A percentile compares a stretch with the other conserved stretches of the same genome.
phyloP scores from a whole-genome alignment of 2,797 vertebrate genomes.

The Anomalospiza imberbis region DNA sequence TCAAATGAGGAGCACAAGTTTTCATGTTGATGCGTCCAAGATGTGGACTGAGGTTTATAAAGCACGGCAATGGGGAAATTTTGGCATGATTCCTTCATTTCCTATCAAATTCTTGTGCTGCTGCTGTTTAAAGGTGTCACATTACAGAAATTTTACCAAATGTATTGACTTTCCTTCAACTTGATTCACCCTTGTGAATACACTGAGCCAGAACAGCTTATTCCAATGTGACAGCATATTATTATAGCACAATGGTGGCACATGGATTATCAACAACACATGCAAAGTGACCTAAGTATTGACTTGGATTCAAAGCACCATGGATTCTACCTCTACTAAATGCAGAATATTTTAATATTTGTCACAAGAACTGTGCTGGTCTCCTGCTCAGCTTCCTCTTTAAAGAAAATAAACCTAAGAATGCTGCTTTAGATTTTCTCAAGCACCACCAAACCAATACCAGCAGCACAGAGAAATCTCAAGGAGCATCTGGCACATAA shows the following conservation, averaged over 20 bases:
- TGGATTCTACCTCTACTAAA: rapidly evolving
- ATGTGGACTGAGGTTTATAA: not conserved
- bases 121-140: not conserved
- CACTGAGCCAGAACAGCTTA: not conserved
- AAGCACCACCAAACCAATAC: not conserved
- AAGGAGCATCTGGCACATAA: not conserved
- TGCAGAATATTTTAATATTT: rapidly evolving
- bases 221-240: not conserved
- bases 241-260: not conserved
- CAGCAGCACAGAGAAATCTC: not conserved
- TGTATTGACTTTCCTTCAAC: not conserved
- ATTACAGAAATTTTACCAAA: not conserved
- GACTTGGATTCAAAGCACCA: not conserved
- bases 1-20: not conserved
- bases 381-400: not conserved
- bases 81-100: not conserved
- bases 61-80: not conserved
- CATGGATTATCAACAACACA: not conserved
- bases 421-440: not conserved
- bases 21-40: not conserved
- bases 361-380: not conserved
- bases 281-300: conserved; percentile 17
- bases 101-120: not conserved
- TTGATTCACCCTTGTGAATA: not conserved
- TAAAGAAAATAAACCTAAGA: not conserved